Conservation (phyloP, 2,797 vertebrate species). For the Tachyglossus aculeatus region DNA sequence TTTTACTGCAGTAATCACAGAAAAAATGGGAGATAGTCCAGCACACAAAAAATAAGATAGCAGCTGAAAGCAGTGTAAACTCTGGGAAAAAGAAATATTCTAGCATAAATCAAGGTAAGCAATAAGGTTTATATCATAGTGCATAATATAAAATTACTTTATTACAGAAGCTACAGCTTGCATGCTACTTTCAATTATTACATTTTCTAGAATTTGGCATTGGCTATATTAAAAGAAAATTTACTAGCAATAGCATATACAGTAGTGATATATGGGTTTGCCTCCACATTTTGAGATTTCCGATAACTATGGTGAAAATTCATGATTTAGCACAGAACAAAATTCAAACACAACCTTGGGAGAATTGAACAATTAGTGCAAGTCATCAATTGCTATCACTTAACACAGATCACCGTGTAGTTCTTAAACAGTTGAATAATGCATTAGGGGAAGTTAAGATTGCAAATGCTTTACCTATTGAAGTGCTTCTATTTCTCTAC, state of each 20-base stretch:
- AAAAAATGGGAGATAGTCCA: slow-evolving; percentile 35
- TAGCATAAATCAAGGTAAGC: slow-evolving; percentile 47
- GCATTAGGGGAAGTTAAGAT: not conserved
- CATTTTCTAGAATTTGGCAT: slow-evolving; percentile 40
- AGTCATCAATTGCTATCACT: not conserved
- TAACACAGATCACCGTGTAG: too few species aligned
- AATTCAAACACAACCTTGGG: not conserved
- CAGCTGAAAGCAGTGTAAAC: slow-evolving; percentile 31
- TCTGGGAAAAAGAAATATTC: slow-evolving; percentile 46
- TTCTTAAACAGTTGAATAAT: not conserved
- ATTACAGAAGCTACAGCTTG: slow-evolving; percentile 42
- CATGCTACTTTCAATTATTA: slow-evolving; percentile 41
- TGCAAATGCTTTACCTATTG: too few species aligned
- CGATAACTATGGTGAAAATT: not conserved
- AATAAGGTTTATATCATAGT: slow-evolving; percentile 47
- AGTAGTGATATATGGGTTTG: slow-evolving; percentile 8
- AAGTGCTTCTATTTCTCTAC: too few species aligned
- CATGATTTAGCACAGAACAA: slow-evolving; percentile 13
- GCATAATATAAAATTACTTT: slow-evolving; percentile 52
- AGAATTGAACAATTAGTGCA: slow-evolving; percentile 7
- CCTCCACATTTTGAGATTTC: slow-evolving; percentile 18
- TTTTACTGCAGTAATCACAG: slow-evolving; percentile 40
- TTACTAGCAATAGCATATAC: slow-evolving; percentile 22
- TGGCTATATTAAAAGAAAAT: slow-evolving; percentile 44
- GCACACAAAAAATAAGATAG: slow-evolving; percentile 35